Evolutionary conservation across 2,888 invertebrate species (phyloP).

Genomic region (Aspidiotus destructor): DNA sequence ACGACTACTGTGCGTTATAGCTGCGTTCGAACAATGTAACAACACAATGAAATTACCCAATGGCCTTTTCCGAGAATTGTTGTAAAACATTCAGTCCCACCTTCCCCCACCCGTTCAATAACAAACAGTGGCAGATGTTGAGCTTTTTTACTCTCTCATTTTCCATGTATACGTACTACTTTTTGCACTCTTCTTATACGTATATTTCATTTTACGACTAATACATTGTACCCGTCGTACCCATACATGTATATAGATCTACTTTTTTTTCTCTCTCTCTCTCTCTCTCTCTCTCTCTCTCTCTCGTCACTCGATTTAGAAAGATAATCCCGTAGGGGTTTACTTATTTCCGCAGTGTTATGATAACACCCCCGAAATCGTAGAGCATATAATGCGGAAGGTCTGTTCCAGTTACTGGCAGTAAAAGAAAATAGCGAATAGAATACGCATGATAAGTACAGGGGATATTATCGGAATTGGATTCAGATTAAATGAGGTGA

Average conservation of each 20-base stretch:
- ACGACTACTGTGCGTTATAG: slow-evolving; percentile 25
- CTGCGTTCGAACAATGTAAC: slow-evolving; percentile 31
- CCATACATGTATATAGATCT: background rate
- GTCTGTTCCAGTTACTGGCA: slow-evolving; percentile 3
- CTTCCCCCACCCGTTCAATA: slow-evolving; percentile 8
- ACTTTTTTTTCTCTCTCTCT: background rate
- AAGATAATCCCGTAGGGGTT: slow-evolving; percentile 18
- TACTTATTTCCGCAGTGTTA: slow-evolving; percentile 25
- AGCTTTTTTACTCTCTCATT: slow-evolving; percentile 1
- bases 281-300: background rate
- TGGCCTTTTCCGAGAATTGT: slow-evolving; percentile 23
- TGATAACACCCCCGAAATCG: slow-evolving; percentile 30
- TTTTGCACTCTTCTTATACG: background rate
- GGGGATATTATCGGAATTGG: slow-evolving; percentile 20
- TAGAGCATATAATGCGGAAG: slow-evolving; percentile 27
- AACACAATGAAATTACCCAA: slow-evolving; percentile 32
- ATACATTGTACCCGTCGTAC: background rate
- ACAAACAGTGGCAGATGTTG: slow-evolving; percentile 28
- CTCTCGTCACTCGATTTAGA: background rate
- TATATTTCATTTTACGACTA: background rate
- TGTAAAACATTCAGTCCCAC: slow-evolving; percentile 20
- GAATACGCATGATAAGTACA: background rate
- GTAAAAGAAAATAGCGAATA: slow-evolving; percentile 18
- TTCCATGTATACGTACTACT: background rate
- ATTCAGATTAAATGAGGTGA: slow-evolving; percentile 28